A percentile compares a stretch with the other conserved stretches of the same genome.
Conservation (phyloP, 2,888 invertebrate genomes). For the Drosophila macrospina region DNA sequence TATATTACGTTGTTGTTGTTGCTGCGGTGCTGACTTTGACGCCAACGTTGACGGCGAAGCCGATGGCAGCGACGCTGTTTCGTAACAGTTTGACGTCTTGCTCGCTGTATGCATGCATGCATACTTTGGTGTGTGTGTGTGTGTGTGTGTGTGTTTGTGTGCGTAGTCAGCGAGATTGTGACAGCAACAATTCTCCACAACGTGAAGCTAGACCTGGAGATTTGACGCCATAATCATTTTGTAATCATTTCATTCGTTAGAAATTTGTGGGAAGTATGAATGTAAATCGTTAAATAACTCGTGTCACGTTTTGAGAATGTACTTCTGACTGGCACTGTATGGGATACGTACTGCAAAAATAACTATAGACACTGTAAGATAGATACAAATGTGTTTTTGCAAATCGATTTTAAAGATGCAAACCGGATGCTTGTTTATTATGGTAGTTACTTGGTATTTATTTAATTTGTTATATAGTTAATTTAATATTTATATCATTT, state of each 20-base stretch:
- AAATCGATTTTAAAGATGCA: too few relatives aligned
- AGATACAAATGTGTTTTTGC: too few relatives aligned
- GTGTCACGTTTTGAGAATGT: background rate
- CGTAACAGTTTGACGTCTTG: slow-evolving; percentile 56
- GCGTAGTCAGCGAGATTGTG: slow-evolving; percentile 24
- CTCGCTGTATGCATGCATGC: background rate
- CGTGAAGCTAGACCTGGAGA: slow-evolving; percentile 27
- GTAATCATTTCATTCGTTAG: slow-evolving; percentile 21
- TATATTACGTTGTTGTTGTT: slow-evolving; percentile 48
- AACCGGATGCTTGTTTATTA: too few relatives aligned
- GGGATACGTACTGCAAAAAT: too few relatives aligned
- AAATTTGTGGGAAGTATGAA: background rate
- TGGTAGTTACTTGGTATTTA: too few relatives aligned
- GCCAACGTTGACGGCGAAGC: slow-evolving; percentile 16
- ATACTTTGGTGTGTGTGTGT: background rate
- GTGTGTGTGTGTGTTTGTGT: slow-evolving; percentile 3
- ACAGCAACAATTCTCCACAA: slow-evolving; percentile 12
- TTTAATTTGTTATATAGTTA: too few relatives aligned
- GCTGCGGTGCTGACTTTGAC: slow-evolving; percentile 34
- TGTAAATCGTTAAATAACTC: background rate
- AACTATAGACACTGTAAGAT: too few relatives aligned
- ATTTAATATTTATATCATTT: too few relatives aligned
- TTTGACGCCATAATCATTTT: slow-evolving; percentile 17
- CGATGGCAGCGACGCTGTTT: slow-evolving; percentile 32
- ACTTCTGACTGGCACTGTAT: background rate